Conservation (phyloP, 2,797 vertebrate species). For the Peromyscus attwateri region DNA sequence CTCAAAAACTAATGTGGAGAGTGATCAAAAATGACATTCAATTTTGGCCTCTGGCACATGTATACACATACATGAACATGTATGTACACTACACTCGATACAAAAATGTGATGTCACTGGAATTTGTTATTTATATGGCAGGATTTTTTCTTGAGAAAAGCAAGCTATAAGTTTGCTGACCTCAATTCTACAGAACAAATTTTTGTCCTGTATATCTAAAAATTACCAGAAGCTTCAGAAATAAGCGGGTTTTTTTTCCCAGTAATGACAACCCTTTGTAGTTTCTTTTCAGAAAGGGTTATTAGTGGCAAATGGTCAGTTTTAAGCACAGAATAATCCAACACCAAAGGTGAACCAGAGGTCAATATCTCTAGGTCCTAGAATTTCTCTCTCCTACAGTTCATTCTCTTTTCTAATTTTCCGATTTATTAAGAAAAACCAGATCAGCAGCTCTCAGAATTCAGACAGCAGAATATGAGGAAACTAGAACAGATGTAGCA, state of each 20-base stretch:
- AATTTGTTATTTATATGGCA: background rate
- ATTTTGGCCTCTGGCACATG: background rate
- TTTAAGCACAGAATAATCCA: background rate
- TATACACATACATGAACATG: background rate
- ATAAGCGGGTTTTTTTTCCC: background rate
- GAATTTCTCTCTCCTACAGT: background rate
- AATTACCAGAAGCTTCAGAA: constrained; percentile 39
- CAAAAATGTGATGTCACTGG: background rate
- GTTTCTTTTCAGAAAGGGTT: background rate
- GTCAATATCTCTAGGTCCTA: background rate
- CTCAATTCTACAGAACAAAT: constrained; percentile 9
- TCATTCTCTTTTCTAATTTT: constrained; percentile 14
- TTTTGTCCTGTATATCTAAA: background rate
- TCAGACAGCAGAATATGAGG: constrained; percentile 10
- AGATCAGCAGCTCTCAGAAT: background rate
- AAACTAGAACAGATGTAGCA: background rate
- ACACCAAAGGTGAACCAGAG: background rate
- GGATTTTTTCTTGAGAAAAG: constrained; percentile 4
- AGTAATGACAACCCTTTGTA: background rate
- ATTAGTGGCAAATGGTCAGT: background rate
- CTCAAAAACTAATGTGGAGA: background rate
- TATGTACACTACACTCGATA: background rate
- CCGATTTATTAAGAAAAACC: background rate
- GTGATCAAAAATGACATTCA: background rate
- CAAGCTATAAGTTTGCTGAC: constrained; percentile 2